Base-by-base conservation (phyloP, 2,888 invertebrate species). In the Prosopocoilus inquinatus region DNA sequence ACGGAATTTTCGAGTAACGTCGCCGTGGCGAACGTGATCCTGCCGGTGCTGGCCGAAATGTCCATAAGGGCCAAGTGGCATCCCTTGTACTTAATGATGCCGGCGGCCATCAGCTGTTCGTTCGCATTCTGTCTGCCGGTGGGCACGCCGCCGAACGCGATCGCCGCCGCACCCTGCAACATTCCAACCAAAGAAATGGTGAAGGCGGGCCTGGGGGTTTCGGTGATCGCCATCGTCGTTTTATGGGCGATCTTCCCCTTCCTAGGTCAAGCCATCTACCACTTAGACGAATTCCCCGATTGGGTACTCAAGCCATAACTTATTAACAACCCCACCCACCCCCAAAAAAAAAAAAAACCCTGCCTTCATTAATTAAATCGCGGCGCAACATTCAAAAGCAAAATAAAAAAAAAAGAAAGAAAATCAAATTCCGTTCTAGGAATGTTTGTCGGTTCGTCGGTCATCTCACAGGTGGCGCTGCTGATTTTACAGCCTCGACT, bases 51-150 rank as follows among this genome's bases (percentile, higher is more conserved):
- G 49, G 88, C 88, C 1, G 88, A 90, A 73, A 87, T 90, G 85
- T 88, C 89, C 63, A 78, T 76, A 58, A 69, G 70, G 2, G 75
- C 73, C 4, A 75, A 82, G 65, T 81, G 92, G 53, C 92, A 96
- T 78, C 96, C 96, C 0, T 79, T 96, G 55, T 92, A 90, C 77
- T 80, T 96, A 73, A 94, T 95, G 87, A 80, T 95, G 66, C 94
- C 96, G 0, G 92, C 93, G 0, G 85, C 94, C 0, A 79, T 96
- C 16, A 89, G 92, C 2, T 93, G 94, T 73, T 94, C 94, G 50
- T 94, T 94, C 81, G 94, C 91, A 7, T 92, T 95, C 82, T 94
- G 94, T 82, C 82, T 96, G 75, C 96, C 95, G 0, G 95, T 96
- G 9, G 95, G 94, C 46, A 96, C 96, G 0, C 95, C 96, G 2